phyloP scores from a whole-genome alignment of 2,888 invertebrate species.

The Chymomyza amoena region DNA sequence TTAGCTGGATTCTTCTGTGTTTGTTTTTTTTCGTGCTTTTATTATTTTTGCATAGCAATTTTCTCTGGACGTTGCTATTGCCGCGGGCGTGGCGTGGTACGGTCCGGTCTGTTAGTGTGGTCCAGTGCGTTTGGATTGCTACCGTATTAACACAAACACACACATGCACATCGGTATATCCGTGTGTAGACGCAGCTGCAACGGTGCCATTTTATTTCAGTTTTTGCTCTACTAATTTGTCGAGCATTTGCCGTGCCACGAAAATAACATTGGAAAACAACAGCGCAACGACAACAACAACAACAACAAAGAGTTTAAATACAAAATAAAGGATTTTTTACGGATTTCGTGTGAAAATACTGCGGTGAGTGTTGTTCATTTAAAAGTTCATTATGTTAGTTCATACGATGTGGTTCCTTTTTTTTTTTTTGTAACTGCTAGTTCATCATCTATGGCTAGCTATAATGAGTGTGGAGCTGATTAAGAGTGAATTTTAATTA shows the following conservation, averaged over 20 bases:
- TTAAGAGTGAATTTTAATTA: background rate
- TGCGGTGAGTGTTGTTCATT: background rate
- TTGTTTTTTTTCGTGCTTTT: background rate
- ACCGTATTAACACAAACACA: background rate
- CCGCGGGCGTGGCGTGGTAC: conserved; percentile 37
- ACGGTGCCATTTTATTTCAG: background rate
- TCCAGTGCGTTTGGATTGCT: background rate
- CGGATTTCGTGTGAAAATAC: background rate
- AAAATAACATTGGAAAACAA: conserved; percentile 1
- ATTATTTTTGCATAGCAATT: conserved; percentile 2
- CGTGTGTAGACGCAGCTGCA: background rate
- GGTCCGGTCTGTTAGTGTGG: background rate
- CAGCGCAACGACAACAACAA: conserved; percentile 30
- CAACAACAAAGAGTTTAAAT: conserved; percentile 16
- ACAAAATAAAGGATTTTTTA: conserved; percentile 1
- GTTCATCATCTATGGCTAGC: background rate
- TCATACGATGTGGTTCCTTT: background rate
- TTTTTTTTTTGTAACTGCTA: background rate
- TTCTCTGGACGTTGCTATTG: conserved; percentile 15
- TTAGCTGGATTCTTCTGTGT: background rate
- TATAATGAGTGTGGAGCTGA: background rate
- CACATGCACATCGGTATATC: background rate
- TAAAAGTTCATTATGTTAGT: background rate
- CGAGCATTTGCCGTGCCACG: conserved; percentile 49
- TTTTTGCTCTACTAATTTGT: conserved; percentile 57